Evolutionary conservation across 2,113 vertebrate species (phyloP).

Genomic region (Passer domesticus): DNA sequence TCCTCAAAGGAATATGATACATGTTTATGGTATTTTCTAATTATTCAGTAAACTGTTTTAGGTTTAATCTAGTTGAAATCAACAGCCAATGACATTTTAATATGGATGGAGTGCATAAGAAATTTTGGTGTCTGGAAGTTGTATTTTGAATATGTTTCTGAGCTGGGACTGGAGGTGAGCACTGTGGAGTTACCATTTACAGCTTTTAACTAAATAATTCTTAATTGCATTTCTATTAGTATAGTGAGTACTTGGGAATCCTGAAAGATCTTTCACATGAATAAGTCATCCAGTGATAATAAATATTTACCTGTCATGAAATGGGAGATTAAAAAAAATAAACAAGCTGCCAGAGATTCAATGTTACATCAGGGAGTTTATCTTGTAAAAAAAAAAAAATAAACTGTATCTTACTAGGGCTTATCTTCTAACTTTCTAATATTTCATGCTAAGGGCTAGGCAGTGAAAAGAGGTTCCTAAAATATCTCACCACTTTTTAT

Average conservation of each 20-base stretch:
- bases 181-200: not conserved
- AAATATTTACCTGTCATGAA: not conserved
- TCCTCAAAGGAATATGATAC: not conserved
- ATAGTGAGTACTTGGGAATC: not conserved
- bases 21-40: not conserved
- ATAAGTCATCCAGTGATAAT: not conserved
- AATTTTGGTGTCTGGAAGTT: not conserved
- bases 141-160: not conserved
- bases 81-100: not conserved
- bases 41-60: not conserved
- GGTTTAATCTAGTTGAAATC: not conserved
- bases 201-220: not conserved
- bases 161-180: not conserved
- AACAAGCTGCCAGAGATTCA: not conserved
- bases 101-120: not conserved
- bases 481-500: not conserved
- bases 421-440: not conserved
- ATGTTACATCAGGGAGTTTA: not conserved
- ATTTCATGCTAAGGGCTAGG: not conserved
- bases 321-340: not conserved
- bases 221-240: not conserved
- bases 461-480: not conserved
- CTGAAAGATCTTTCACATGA: not conserved
- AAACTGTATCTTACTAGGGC: not conserved
- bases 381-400: not conserved